A percentile compares a stretch with the other conserved stretches of the same genome.
phyloP scores from a whole-genome alignment of 2,888 invertebrate species.

The Drosophila subsilvestris region DNA sequence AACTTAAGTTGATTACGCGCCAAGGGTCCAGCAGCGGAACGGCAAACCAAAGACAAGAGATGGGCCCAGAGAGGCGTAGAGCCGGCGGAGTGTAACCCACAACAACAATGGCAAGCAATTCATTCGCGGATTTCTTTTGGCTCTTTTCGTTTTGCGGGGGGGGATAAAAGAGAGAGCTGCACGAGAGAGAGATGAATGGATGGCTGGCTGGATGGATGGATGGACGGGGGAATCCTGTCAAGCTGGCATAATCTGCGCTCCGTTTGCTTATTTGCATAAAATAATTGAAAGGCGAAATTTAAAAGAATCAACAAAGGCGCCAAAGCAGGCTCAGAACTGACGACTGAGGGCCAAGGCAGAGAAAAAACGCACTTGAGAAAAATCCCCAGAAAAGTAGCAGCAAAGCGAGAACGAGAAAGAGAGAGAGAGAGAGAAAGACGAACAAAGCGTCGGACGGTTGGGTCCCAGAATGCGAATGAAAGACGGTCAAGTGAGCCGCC shows the following conservation, averaged over 20 bases:
- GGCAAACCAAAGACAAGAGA: conserved; percentile 5
- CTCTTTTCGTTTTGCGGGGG: conserved; percentile 24
- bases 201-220: conserved; percentile 3
- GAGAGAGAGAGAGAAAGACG: background rate
- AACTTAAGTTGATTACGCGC: conserved; percentile 75
- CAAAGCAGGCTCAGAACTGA: conserved; percentile 15
- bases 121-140: conserved; percentile 65
- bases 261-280: conserved; percentile 77
- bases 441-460: background rate
- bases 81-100: conserved; percentile 5
- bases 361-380: conserved; percentile 35
- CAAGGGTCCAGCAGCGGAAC: conserved; percentile 16
- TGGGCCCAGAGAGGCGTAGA: background rate
- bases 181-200: conserved; percentile 28
- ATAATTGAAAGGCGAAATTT: conserved; percentile 79
- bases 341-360: conserved; percentile 5
- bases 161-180: conserved; percentile 16
- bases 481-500: conserved; percentile 58
- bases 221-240: conserved; percentile 60
- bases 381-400: conserved; percentile 24
- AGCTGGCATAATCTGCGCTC: conserved; percentile 77
- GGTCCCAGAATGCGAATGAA: conserved; percentile 18
- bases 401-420: background rate
- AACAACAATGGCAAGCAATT: conserved; percentile 71
- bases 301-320: conserved; percentile 72